Percentiles rank a stretch among this genome's conserved stretches.
These are phyloP conservation scores for Callorhinus ursinus DNA, from an alignment of 2,113 vertebrate genomes.

Conservation along the genomic window DNA sequence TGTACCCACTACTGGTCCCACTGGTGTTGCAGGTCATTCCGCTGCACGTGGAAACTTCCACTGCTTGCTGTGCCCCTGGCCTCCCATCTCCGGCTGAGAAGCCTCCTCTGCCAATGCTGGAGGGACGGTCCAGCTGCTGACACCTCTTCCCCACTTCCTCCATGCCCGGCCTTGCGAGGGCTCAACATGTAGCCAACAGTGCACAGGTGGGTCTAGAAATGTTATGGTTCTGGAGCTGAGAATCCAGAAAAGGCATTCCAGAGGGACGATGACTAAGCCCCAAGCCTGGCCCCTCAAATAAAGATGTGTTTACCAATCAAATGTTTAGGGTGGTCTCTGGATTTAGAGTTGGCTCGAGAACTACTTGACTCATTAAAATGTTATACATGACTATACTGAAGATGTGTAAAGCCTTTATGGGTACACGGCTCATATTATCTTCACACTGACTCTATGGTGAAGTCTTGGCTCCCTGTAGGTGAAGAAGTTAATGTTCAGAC, in stretches of 20 bases:
- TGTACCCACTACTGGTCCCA: no score
- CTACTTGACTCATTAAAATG: not conserved
- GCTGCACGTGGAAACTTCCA: not conserved
- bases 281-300: not conserved
- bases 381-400: not conserved
- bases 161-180: rapidly evolving
- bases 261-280: not conserved
- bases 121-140: no score
- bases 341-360: not conserved
- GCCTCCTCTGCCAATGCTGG: not conserved
- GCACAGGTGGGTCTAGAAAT: not conserved
- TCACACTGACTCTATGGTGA: not conserved
- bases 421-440: not conserved
- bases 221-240: not conserved
- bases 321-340: not conserved
- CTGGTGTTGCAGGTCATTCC: no score
- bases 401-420: not conserved
- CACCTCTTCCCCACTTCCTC: not conserved
- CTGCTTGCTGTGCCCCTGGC: rapidly evolving
- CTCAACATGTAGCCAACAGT: not conserved
- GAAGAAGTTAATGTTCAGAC: not conserved
- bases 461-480: not conserved
- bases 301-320: not conserved
- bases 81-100: not conserved
- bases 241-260: not conserved